Evolutionary conservation across 2,797 vertebrate species (phyloP).

Genomic region (Neostethus bicornis): DNA sequence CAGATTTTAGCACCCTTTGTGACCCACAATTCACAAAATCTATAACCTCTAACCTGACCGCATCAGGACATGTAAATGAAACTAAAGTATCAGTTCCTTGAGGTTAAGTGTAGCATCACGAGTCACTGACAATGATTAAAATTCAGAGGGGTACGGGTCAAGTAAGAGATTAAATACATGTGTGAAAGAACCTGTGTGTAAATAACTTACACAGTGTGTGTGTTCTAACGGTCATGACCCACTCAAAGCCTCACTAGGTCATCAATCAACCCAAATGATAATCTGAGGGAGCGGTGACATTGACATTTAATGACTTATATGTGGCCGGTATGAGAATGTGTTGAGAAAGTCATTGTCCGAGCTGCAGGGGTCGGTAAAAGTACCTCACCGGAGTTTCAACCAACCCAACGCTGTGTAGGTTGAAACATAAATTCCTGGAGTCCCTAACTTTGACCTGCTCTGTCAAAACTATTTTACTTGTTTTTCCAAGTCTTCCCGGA

Average conservation of each 20-base stretch:
- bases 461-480: conserved; percentile 17
- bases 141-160: conserved; percentile 56
- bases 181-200: conserved; percentile 45
- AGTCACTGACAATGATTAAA: conserved; percentile 11
- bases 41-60: too few relatives aligned
- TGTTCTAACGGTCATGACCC: conserved; percentile 41
- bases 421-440: conserved; percentile 13
- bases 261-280: conserved; percentile 55
- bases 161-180: conserved; percentile 49
- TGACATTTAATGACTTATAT: conserved; percentile 45
- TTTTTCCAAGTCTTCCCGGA: conserved; percentile 14
- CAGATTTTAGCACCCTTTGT: too few relatives aligned
- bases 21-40: too few relatives aligned
- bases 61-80: conserved; percentile 11
- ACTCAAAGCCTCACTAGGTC: conserved; percentile 38
- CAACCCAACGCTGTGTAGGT: conserved; percentile 12
- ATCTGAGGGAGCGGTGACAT: conserved; percentile 33
- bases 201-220: conserved; percentile 37
- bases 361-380: neutral
- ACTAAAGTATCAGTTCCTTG: conserved; percentile 2
- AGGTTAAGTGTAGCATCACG: conserved; percentile 5
- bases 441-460: conserved; percentile 39
- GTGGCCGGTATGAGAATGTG: conserved; percentile 13
- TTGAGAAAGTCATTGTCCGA: conserved; percentile 25
- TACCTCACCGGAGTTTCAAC: conserved; percentile 6